Percentiles rank a stretch among this genome's conserved stretches.
phyloP scores from a whole-genome alignment of 2,113 vertebrate genomes.

The Thryonomys swinderianus region DNA sequence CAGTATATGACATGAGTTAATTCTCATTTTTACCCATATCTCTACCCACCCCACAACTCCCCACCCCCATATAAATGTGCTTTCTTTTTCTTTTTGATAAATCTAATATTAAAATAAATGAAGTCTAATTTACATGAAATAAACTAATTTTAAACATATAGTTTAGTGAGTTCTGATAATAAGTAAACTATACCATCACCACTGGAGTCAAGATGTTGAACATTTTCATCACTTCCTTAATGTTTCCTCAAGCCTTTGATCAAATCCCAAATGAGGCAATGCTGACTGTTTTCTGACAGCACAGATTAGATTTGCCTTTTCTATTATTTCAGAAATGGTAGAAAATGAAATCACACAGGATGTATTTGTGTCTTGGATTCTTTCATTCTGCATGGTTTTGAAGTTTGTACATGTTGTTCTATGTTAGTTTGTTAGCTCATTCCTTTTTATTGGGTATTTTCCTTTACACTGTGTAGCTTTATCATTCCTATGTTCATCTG shows the following conservation, averaged over 20 bases:
- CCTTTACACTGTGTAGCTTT: neutral
- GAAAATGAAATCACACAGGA: neutral
- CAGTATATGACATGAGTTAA: no score
- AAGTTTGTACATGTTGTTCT: neutral
- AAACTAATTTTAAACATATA: neutral
- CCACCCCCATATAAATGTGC: no score
- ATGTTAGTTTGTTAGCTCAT: neutral
- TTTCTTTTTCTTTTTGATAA: no score
- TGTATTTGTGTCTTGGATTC: neutral
- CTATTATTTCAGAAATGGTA: neutral
- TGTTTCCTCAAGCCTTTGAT: neutral
- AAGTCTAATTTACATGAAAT: constrained; percentile 10
- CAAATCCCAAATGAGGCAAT: neutral
- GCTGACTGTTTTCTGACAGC: neutral
- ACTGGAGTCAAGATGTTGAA: neutral
- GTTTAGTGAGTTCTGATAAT: neutral
- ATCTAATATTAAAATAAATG: neutral
- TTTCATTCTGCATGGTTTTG: neutral
- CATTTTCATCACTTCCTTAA: neutral
- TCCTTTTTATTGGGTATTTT: neutral
- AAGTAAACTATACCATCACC: neutral
- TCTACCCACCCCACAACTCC: no score
- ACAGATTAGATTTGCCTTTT: neutral
- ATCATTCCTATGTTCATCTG: neutral
- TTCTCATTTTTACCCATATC: no score